These are phyloP conservation scores for Loripinus fragilis DNA, from an alignment of 2,888 invertebrate species.

Conservation along the genomic window DNA sequence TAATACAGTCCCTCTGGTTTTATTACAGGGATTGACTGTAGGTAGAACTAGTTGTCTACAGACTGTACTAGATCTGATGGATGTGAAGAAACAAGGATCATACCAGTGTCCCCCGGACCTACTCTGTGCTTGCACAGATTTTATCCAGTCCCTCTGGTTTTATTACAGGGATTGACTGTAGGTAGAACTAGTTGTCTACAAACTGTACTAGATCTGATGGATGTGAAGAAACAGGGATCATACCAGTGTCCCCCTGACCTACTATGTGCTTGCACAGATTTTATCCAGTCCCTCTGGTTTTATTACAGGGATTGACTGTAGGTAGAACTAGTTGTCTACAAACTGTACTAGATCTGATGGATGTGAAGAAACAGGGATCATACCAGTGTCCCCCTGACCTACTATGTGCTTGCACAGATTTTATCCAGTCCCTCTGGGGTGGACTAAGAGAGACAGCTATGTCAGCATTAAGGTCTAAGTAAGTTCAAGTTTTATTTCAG, in stretches of 20 bases:
- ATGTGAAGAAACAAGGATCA: conserved; percentile 78
- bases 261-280: conserved; percentile 81
- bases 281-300: conserved; percentile 83
- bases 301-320: conserved; percentile 67
- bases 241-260: conserved; percentile 82
- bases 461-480: conserved; percentile 81
- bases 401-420: conserved; percentile 81
- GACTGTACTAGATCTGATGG: conserved; percentile 78
- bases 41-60: conserved; percentile 80
- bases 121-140: conserved; percentile 81
- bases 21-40: conserved; percentile 67
- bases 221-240: conserved; percentile 78
- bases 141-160: conserved; percentile 83
- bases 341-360: conserved; percentile 78
- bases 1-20: conserved; percentile 83
- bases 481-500: conserved; percentile 32
- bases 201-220: conserved; percentile 78
- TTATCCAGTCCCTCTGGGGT: conserved; percentile 83
- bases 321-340: conserved; percentile 80
- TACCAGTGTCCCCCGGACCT: conserved; percentile 82
- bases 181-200: conserved; percentile 80
- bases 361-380: conserved; percentile 78
- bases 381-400: conserved; percentile 82
- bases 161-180: conserved; percentile 67
- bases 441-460: conserved; percentile 82